phyloP scores from a whole-genome alignment of 2,113 vertebrate genomes.

The Plotosus lineatus region DNA sequence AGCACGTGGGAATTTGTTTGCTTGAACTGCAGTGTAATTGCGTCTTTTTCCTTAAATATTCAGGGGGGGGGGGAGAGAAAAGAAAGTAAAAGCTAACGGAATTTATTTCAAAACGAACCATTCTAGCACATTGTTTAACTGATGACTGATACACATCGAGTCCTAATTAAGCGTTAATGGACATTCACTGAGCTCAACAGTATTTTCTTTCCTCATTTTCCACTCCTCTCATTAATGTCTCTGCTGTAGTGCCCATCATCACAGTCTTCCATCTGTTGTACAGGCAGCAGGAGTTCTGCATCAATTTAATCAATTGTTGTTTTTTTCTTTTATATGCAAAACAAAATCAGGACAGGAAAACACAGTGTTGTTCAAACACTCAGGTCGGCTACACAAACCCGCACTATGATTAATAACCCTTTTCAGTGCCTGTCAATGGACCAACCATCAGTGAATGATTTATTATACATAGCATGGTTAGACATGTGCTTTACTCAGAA shows the following conservation, averaged over 20 bases:
- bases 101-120: not conserved
- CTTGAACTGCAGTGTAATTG: too few species aligned
- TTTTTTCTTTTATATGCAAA: not conserved
- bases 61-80: too few species aligned
- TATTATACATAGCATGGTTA: not conserved
- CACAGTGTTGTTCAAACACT: not conserved
- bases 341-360: constrained; percentile 24
- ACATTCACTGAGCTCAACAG: constrained; percentile 5
- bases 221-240: constrained; percentile 13
- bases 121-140: constrained; percentile 3
- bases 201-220: constrained; percentile 15
- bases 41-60: too few species aligned
- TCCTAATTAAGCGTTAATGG: constrained; percentile 29
- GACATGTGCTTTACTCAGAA: not conserved
- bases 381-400: not conserved
- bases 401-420: not conserved
- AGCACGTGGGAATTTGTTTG: too few species aligned
- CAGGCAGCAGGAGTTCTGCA: constrained; percentile 23
- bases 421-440: not conserved
- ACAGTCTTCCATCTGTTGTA: constrained; percentile 38
- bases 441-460: constrained; percentile 18
- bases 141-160: not conserved
- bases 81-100: too few species aligned
- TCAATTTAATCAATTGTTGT: constrained; percentile 8
- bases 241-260: constrained; percentile 2